phyloP scores from a whole-genome alignment of 2,797 vertebrate species.

The Alfaro cultratus region DNA sequence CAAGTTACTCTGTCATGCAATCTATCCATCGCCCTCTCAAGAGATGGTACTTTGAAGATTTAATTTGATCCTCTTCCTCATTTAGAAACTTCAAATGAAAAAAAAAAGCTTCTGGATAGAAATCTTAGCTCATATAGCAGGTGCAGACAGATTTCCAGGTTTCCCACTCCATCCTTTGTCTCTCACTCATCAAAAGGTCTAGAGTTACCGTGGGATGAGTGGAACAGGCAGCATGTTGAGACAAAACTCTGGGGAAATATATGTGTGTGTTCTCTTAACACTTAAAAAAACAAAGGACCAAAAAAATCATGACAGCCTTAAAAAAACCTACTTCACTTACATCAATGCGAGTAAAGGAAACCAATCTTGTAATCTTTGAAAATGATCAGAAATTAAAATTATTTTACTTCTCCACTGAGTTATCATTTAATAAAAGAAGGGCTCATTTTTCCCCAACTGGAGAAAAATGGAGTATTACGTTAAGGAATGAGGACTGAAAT shows the following conservation, averaged over 20 bases:
- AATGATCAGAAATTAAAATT: not conserved
- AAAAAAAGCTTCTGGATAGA: conserved; percentile 31
- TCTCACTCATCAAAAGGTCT: conserved; percentile 67
- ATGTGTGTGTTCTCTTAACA: conserved; percentile 11
- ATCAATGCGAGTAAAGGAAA: not conserved
- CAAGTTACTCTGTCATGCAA: not conserved
- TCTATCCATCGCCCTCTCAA: not conserved
- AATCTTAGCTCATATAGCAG: conserved; percentile 58
- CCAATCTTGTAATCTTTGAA: not conserved
- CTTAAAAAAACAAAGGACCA: conserved; percentile 13
- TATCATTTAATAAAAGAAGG: not conserved
- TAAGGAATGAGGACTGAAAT: not conserved
- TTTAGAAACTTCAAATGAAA: conserved; percentile 19
- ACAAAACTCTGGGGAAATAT: conserved; percentile 21
- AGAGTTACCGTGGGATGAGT: conserved; percentile 56
- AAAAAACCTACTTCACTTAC: not conserved
- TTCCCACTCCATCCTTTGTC: conserved; percentile 46
- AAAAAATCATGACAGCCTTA: conserved; percentile 1
- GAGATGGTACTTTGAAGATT: conserved; percentile 16
- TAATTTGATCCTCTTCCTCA: conserved; percentile 17
- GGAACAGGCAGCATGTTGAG: conserved; percentile 40
- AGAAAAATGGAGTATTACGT: not conserved
- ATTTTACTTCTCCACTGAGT: not conserved
- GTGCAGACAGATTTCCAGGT: conserved; percentile 63
- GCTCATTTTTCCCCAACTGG: not conserved